phyloP scores from a whole-genome alignment of 2,888 invertebrate species.

The Heteropelma amictum region DNA sequence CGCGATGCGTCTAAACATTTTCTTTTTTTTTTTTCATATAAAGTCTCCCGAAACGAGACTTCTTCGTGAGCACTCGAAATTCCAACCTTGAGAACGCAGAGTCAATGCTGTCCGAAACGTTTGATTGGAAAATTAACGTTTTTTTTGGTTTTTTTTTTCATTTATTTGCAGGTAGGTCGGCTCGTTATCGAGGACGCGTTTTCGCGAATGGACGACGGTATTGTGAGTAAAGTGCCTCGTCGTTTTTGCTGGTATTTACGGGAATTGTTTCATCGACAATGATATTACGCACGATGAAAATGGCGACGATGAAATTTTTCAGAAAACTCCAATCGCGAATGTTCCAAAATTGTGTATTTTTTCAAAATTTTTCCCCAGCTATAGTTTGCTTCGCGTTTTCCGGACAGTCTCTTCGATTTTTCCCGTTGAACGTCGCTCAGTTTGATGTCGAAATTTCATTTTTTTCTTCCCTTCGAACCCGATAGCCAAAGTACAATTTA shows the following conservation, averaged over 20 bases:
- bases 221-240: conserved; percentile 30
- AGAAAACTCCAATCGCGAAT: neutral
- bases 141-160: neutral
- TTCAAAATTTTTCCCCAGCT: no score
- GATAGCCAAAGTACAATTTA: neutral
- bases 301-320: neutral
- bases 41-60: no score
- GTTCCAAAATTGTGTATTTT: neutral
- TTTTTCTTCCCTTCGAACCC: no score
- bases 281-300: neutral
- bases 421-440: no score
- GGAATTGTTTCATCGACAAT: neutral
- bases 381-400: no score
- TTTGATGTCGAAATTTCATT: no score
- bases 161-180: conserved; percentile 7
- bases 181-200: neutral
- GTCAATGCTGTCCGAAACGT: no score
- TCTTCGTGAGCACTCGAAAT: no score
- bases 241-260: no score
- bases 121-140: neutral
- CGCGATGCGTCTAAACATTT: neutral
- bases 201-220: conserved; percentile 7
- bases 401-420: no score
- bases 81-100: no score
- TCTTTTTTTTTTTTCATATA: no score